phyloP scores from a whole-genome alignment of 2,113 vertebrate genomes.

The Catharus minimus region DNA sequence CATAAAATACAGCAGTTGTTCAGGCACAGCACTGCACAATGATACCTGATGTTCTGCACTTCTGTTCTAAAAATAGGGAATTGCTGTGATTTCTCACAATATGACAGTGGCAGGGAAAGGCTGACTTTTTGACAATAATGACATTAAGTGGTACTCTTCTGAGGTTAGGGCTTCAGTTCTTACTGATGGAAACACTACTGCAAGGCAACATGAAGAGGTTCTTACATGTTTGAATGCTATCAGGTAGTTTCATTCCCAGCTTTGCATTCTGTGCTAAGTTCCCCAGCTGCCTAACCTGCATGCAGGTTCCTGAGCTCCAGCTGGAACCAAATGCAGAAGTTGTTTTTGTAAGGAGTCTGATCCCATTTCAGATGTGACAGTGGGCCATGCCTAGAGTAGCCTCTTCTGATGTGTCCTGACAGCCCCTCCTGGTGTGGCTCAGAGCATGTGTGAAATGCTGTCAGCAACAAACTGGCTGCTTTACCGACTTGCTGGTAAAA shows the following conservation, averaged over 20 bases:
- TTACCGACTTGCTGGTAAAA: neutral
- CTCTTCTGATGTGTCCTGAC: neutral
- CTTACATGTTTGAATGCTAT: neutral
- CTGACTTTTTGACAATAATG: neutral
- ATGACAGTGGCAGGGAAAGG: neutral
- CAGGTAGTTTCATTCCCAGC: neutral
- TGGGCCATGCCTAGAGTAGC: neutral
- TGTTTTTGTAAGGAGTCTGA: neutral
- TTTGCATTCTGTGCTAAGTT: neutral
- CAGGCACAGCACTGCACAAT: neutral
- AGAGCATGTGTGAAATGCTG: rapidly evolving
- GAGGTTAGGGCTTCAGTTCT: neutral
- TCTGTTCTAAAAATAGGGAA: slow-evolving; percentile 32
- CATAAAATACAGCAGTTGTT: neutral
- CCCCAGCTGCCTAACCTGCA: neutral
- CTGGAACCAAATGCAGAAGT: neutral
- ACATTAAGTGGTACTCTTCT: neutral
- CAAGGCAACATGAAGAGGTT: neutral
- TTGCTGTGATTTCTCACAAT: slow-evolving; percentile 2
- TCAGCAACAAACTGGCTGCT: neutral
- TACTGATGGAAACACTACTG: neutral
- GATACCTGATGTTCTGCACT: neutral
- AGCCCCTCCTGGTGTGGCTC: neutral
- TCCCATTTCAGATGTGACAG: neutral
- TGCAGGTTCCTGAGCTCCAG: neutral